Evolutionary conservation across 2,888 invertebrate species (phyloP).

Genomic region (Melipona beecheii): DNA sequence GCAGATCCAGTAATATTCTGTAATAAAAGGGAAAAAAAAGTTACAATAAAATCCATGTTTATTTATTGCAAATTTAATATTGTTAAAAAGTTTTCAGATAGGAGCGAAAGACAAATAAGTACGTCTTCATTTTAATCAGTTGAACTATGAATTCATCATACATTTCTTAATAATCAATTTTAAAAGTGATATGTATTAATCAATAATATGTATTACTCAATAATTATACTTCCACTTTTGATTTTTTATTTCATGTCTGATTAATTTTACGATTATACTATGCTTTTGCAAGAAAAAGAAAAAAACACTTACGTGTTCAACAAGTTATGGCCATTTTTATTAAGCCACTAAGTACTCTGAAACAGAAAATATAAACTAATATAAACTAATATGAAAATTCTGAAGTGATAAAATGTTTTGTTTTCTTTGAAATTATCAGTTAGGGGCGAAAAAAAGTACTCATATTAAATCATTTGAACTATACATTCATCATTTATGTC

Average conservation of each 20-base stretch:
- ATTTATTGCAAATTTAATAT: neutral
- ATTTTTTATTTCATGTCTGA: neutral
- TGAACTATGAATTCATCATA: conserved; percentile 79
- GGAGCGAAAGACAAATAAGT: conserved; percentile 82
- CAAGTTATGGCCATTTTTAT: neutral
- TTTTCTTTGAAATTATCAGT: conserved; percentile 80
- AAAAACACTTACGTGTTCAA: neutral
- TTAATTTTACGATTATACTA: neutral
- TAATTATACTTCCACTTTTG: neutral
- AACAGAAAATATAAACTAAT: neutral
- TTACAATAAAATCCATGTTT: neutral
- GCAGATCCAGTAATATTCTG: neutral
- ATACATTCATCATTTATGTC: conserved; percentile 77
- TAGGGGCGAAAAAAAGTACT: conserved; percentile 84
- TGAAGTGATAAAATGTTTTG: neutral
- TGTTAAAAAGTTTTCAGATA: conserved; percentile 83
- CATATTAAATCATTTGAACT: conserved; percentile 82
- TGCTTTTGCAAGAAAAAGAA: neutral
- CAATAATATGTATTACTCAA: neutral
- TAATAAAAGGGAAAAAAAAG: neutral
- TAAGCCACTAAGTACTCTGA: neutral
- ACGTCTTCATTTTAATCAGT: conserved; percentile 76
- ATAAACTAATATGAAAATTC: neutral
- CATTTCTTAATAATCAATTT: neutral
- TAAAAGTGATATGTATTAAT: neutral